A percentile compares a stretch with the other conserved stretches of the same genome.
These are phyloP conservation scores for Hydrocynus forskahlii DNA, from an alignment of 2,797 vertebrate genomes.

Conservation along the genomic window DNA sequence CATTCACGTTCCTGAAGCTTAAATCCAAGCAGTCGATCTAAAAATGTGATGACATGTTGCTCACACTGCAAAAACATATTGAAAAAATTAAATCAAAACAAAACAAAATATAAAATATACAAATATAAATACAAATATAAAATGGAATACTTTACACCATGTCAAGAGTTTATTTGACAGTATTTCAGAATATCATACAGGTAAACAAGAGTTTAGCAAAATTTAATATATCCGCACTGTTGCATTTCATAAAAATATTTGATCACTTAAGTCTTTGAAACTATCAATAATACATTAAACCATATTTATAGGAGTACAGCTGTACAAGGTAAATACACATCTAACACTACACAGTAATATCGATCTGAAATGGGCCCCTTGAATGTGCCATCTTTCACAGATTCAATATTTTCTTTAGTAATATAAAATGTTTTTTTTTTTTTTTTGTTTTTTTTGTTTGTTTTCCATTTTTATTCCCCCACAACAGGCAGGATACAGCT, in stretches of 20 bases:
- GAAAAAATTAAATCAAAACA: not conserved
- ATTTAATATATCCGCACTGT: slow-evolving; percentile 99
- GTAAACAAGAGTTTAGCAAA: slow-evolving; percentile 99
- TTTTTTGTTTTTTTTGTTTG: slow-evolving; percentile 63
- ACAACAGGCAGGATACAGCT: slow-evolving; percentile 88
- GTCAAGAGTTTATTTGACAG: slow-evolving; percentile 99
- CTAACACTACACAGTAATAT: slow-evolving; percentile 99
- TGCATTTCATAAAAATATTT: slow-evolving; percentile 99
- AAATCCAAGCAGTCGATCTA: not conserved
- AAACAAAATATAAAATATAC: no score
- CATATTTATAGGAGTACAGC: slow-evolving; percentile 99
- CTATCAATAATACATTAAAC: slow-evolving; percentile 99
- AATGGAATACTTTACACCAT: slow-evolving; percentile 77
- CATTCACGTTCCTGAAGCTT: no score
- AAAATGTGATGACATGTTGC: not conserved
- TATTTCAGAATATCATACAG: slow-evolving; percentile 99
- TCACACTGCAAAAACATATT: no score
- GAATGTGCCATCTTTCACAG: slow-evolving; percentile 90
- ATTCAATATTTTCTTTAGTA: slow-evolving; percentile 70
- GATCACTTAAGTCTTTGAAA: slow-evolving; percentile 99
- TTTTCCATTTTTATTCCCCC: slow-evolving; percentile 66
- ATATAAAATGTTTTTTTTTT: slow-evolving; percentile 63
- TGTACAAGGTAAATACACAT: slow-evolving; percentile 99
- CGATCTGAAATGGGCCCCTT: slow-evolving; percentile 92
- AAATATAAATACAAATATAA: no score